phyloP scores from a whole-genome alignment of 2,797 vertebrate species.

The Tragopan temminckii region DNA sequence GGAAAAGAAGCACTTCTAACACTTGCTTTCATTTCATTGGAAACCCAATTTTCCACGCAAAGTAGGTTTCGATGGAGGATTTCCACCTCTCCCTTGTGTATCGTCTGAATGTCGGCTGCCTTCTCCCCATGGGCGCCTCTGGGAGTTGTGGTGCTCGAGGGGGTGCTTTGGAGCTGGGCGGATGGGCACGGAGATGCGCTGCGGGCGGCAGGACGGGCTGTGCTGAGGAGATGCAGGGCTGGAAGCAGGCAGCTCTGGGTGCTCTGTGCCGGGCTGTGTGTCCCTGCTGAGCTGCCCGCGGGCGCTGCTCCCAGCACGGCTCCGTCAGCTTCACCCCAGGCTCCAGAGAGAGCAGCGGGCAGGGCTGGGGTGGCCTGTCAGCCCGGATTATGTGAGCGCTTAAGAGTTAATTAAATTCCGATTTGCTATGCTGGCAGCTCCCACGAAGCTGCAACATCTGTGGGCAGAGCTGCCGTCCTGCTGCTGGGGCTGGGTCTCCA shows the following conservation, averaged over 20 bases:
- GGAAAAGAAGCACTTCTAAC: neutral
- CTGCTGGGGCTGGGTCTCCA: conserved; percentile 16
- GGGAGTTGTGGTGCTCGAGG: neutral
- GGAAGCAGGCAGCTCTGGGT: too few relatives aligned
- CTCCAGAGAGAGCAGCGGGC: conserved; percentile 15
- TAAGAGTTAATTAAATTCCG: conserved; percentile 86
- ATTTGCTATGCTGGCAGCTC: conserved; percentile 83
- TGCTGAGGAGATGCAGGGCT: neutral
- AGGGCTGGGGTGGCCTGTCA: conserved; percentile 50
- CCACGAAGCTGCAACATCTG: conserved; percentile 74
- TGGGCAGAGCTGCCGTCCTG: conserved; percentile 21
- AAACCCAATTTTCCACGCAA: conserved; percentile 49
- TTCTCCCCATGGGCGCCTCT: rapidly evolving
- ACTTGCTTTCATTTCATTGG: conserved; percentile 6
- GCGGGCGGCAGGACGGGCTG: too few relatives aligned
- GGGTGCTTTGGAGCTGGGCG: neutral
- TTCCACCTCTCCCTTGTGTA: conserved; percentile 2
- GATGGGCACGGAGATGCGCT: neutral
- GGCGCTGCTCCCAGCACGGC: rapidly evolving
- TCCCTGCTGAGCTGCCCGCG: neutral
- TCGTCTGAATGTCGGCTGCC: neutral
- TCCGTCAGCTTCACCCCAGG: conserved; percentile 27
- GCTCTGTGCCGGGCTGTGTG: too few relatives aligned
- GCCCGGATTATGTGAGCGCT: conserved; percentile 65
- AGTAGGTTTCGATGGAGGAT: conserved; percentile 68